Percentiles rank a stretch among this genome's conserved stretches.
Conservation (phyloP, 2,797 vertebrate genomes). For the Chaunax sp. region DNA sequence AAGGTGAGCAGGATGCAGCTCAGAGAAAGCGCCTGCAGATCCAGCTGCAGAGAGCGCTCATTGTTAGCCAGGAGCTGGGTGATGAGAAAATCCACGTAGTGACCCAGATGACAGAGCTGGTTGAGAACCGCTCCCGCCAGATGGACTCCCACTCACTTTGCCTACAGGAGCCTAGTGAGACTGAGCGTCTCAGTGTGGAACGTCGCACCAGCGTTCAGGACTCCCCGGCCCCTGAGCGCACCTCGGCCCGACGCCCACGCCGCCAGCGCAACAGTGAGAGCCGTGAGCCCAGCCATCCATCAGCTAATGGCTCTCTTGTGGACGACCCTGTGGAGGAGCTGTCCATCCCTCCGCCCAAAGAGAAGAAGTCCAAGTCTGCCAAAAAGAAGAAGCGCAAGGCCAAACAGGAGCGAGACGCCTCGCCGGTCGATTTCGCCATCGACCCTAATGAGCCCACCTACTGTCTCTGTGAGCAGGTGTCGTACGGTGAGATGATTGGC, state of each 20-base stretch:
- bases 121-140: slow-evolving; percentile 95
- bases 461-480: slow-evolving; percentile 98
- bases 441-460: slow-evolving; percentile 99
- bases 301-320: slow-evolving; percentile 89
- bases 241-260: slow-evolving; percentile 89
- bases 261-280: slow-evolving; percentile 95
- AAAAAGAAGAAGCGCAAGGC: slow-evolving; percentile 99
- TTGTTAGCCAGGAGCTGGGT: slow-evolving; percentile 95
- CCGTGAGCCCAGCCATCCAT: slow-evolving; percentile 91
- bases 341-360: slow-evolving; percentile 84
- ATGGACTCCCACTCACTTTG: slow-evolving; percentile 93
- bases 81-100: slow-evolving; percentile 98
- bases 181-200: slow-evolving; percentile 80
- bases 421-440: slow-evolving; percentile 94
- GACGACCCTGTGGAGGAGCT: slow-evolving; percentile 89
- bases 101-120: slow-evolving; percentile 95
- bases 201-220: slow-evolving; percentile 67
- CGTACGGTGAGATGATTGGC: slow-evolving; percentile 98
- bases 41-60: slow-evolving; percentile 94
- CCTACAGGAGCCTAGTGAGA: slow-evolving; percentile 89
- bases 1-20: slow-evolving; percentile 89
- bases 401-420: slow-evolving; percentile 93
- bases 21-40: slow-evolving; percentile 94
- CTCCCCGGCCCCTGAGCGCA: slow-evolving; percentile 83
- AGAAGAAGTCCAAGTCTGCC: slow-evolving; percentile 94